Base-by-base conservation (phyloP, 2,113 vertebrate species). In the Myotis lucifugus region DNA sequence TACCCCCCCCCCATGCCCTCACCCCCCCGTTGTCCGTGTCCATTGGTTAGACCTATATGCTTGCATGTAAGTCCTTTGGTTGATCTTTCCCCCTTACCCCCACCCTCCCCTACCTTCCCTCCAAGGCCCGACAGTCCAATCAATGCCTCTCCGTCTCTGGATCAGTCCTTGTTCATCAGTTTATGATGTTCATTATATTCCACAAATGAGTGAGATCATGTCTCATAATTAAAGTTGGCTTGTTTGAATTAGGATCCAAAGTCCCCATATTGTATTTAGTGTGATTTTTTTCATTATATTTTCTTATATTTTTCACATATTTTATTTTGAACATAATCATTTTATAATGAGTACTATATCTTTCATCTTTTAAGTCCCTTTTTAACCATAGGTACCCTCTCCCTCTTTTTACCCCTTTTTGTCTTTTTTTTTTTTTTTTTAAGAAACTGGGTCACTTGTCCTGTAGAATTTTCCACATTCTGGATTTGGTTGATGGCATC, bases 281-380 rank as follows among this genome's bases (percentile, higher is more conserved):
- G 19, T 3, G 5, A 34, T 92, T 93, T 90, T 87, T 76, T 61
- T 27, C 37, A 56, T 85, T 86, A 66, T 66, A 64, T 70, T 89
- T 70, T 54, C 4, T 8, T 89, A 5, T 61, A 66, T 73, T 86
- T 90, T 95, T 64, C 64, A 84, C 10, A 14, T 32, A 72, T 85
- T 76, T 73, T 48, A 74, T 34, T 79, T 12, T 78, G 64, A 88
- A 29, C 11, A 12, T 48, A 72, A 3, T 85, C 61, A 86, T 95
- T 92, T 94, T 77, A 85, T 81, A 66, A 81, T 70, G 0, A 83
- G 64, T 42, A 19, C 17, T 77, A 2, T 77, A 72, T 69, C 64
- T 93, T 89, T 84, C 81, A 82, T 76, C 59, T 93, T 91, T 81
- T 84, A 87, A 73, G 66, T 95, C 40, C 18, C n/a, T 21, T 79